Conservation (phyloP, 1,140 invertebrate species). For the Ceratitis capitata region DNA sequence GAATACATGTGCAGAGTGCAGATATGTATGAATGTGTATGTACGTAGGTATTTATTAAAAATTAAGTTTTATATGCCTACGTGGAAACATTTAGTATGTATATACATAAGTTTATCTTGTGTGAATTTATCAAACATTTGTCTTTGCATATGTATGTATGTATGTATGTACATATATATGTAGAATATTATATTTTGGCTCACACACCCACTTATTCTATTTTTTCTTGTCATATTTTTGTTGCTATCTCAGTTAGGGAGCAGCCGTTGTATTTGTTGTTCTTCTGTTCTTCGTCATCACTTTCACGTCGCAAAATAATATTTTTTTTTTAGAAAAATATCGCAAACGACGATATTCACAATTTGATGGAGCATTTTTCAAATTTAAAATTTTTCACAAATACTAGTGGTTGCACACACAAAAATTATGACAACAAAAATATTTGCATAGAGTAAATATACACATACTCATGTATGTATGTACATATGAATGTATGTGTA, state of each 20-base stretch:
- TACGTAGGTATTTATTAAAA: not conserved
- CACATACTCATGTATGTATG: too few species aligned
- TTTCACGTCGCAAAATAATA: not conserved
- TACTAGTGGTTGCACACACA: not conserved
- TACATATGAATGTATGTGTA: not conserved
- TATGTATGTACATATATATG: not conserved
- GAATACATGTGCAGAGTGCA: too few species aligned
- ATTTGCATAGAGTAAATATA: not conserved
- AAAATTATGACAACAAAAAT: not conserved
- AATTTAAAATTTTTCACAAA: constrained; percentile 1
- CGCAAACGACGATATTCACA: not conserved
- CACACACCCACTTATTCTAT: not conserved
- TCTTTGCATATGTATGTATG: not conserved
- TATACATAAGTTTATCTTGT: not conserved
- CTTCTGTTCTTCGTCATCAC: not conserved
- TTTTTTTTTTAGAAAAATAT: not conserved
- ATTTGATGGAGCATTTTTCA: not conserved
- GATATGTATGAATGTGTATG: too few species aligned
- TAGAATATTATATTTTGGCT: not conserved
- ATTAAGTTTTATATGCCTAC: too few species aligned
- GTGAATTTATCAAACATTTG: not conserved
- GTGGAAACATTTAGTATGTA: too few species aligned
- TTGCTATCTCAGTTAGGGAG: not conserved
- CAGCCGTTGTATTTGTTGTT: not conserved
- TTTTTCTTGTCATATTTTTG: too few species aligned